phyloP scores from a whole-genome alignment of 2,888 invertebrate genomes.

The Trimorus sp. region DNA sequence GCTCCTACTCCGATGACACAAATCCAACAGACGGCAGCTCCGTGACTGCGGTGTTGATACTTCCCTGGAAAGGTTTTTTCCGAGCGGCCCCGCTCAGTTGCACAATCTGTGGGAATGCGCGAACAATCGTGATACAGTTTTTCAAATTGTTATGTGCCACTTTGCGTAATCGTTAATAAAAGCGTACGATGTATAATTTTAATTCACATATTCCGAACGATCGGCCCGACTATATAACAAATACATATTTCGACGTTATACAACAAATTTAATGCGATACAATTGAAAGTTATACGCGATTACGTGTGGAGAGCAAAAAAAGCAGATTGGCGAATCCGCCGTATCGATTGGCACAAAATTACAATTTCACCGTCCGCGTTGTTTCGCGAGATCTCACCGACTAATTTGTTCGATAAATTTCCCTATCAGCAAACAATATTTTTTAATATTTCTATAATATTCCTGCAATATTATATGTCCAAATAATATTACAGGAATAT shows the following conservation, averaged over 20 bases:
- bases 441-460: no score
- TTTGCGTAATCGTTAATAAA: conserved; percentile 22
- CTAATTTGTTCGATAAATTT: conserved; percentile 37
- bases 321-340: not conserved
- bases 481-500: no score
- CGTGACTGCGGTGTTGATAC: not conserved
- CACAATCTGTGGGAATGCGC: conserved; percentile 23
- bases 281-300: no score
- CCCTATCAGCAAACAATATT: no score
- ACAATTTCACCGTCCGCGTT: not conserved
- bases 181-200: conserved; percentile 16
- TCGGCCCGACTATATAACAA: not conserved
- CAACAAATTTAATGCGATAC: no score
- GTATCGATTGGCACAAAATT: not conserved
- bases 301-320: no score
- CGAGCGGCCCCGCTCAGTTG: not conserved
- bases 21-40: no score
- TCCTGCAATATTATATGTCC: no score
- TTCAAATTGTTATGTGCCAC: conserved; percentile 18
- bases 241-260: no score
- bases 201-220: conserved; percentile 18
- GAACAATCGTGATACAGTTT: conserved; percentile 23
- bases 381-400: conserved; percentile 6
- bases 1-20: no score
- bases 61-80: not conserved